Evolutionary conservation across 2,113 vertebrate genomes (phyloP).

Genomic region (Neofelis nebulosa): DNA sequence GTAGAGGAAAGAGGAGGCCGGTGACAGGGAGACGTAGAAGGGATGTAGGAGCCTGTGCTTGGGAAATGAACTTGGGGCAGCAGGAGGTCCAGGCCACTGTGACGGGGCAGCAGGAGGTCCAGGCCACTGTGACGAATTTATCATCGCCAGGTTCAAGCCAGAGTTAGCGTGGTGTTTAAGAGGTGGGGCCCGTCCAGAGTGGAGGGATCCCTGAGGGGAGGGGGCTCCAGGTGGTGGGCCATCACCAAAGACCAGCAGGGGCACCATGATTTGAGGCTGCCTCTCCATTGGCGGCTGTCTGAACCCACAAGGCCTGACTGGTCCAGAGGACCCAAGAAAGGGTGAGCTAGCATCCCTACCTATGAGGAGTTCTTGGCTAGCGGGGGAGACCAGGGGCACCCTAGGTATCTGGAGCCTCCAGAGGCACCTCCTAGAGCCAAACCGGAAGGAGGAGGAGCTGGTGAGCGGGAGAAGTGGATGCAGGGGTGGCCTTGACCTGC

Average conservation of each 20-base stretch:
- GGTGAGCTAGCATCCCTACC: not conserved
- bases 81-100: not conserved
- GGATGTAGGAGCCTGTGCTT: not conserved
- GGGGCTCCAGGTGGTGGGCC: not conserved
- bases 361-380: not conserved
- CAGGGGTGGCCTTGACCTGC: no score
- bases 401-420: not conserved
- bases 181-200: not conserved
- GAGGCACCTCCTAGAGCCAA: not conserved
- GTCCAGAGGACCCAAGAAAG: not conserved
- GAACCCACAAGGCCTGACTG: not conserved
- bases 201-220: not conserved
- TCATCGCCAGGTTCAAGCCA: not conserved
- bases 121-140: not conserved
- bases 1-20: not conserved
- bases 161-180: not conserved
- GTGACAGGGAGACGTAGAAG: not conserved
- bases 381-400: fast-evolving
- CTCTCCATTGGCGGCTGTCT: not conserved
- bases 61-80: not conserved
- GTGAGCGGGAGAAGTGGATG: not conserved
- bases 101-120: not conserved
- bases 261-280: not conserved
- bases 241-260: not conserved
- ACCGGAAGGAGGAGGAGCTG: not conserved